Conservation (phyloP, 2,888 invertebrate species). For the Incurvaria masculella region DNA sequence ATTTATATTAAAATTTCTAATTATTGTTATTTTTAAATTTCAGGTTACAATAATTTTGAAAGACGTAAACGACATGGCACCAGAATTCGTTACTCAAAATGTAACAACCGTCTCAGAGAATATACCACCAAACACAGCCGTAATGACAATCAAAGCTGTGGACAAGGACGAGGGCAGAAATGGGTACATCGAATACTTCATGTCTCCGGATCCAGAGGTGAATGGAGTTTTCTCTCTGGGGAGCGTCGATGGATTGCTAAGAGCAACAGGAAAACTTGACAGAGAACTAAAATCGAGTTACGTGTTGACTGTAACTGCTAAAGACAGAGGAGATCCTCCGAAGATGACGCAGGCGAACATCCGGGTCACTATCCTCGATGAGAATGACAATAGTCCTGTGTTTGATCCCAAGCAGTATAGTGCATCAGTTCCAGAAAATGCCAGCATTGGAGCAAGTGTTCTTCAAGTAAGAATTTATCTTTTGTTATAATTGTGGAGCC, state of each 20-base stretch:
- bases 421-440: conserved; percentile 88
- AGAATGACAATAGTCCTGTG: conserved; percentile 87
- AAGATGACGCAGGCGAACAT: conserved; percentile 67
- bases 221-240: conserved; percentile 77
- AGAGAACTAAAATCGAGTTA: conserved; percentile 77
- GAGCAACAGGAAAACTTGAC: conserved; percentile 84
- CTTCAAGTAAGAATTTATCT: conserved; percentile 61
- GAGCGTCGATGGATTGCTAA: conserved; percentile 80
- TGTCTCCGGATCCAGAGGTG: conserved; percentile 62
- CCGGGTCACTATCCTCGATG: conserved; percentile 73
- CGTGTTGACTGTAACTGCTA: conserved; percentile 73
- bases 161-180: conserved; percentile 91
- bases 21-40: conserved; percentile 21
- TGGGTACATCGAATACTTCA: conserved; percentile 84
- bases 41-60: conserved; percentile 85
- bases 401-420: conserved; percentile 89
- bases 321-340: conserved; percentile 84
- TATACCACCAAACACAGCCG: conserved; percentile 79
- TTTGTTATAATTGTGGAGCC: conserved; percentile 3
- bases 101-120: conserved; percentile 81
- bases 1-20: too few species aligned
- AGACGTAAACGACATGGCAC: conserved; percentile 91
- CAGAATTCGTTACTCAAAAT: conserved; percentile 78
- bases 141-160: conserved; percentile 84
- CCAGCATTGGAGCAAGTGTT: conserved; percentile 89